phyloP scores from a whole-genome alignment of 2,113 vertebrate genomes.

The Phalacrocorax carbo region DNA sequence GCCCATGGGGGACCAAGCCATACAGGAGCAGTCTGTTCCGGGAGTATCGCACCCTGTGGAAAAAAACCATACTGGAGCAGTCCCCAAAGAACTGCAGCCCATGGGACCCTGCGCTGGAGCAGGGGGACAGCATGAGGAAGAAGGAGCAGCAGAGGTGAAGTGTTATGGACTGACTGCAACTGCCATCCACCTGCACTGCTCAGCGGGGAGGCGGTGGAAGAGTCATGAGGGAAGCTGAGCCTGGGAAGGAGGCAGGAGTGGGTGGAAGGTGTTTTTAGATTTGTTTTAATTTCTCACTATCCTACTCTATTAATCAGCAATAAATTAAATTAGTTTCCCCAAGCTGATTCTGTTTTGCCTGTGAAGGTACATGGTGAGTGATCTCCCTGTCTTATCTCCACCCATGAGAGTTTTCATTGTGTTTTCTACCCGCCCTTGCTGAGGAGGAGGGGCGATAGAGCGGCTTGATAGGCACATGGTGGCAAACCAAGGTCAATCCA shows the following conservation, averaged over 20 bases:
- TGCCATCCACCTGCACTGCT: not conserved
- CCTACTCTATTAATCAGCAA: not conserved
- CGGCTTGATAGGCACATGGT: not conserved
- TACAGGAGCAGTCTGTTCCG: not conserved
- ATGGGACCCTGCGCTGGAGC: not conserved
- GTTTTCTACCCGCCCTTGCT: not conserved
- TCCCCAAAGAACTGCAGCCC: not conserved
- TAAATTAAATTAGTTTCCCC: not conserved
- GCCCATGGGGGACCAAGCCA: fast-evolving
- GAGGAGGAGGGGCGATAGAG: not conserved
- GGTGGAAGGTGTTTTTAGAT: not conserved
- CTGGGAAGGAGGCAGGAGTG: not conserved
- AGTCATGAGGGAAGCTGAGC: not conserved
- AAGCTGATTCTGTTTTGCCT: not conserved
- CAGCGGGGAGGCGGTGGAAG: not conserved
- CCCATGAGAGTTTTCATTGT: not conserved
- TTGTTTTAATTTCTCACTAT: not conserved
- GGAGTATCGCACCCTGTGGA: not conserved
- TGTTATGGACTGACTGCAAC: not conserved
- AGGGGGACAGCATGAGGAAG: not conserved
- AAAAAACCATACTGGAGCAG: fast-evolving
- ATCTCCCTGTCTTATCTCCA: not conserved
- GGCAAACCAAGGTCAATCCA: not conserved
- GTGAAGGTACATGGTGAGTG: not conserved
- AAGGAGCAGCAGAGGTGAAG: not conserved